These are phyloP conservation scores for Himalopsyche tibetana DNA, from an alignment of 2,888 invertebrate species.

Conservation along the genomic window DNA sequence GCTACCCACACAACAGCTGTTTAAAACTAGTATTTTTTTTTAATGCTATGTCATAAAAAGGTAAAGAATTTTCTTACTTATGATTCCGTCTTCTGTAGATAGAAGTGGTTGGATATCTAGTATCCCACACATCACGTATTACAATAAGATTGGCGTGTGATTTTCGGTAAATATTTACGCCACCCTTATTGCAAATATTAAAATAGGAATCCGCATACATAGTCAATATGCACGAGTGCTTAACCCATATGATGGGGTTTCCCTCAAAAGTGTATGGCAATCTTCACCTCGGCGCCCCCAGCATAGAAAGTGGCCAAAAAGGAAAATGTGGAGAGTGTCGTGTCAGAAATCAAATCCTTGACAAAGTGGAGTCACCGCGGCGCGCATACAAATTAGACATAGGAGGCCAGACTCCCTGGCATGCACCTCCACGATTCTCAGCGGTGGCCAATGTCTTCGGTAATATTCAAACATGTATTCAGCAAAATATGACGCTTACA, in stretches of 20 bases:
- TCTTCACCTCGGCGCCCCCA: conserved; percentile 20
- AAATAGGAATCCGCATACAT: conserved; percentile 19
- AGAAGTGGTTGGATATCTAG: too few relatives aligned
- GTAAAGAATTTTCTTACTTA: too few relatives aligned
- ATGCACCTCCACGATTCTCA: neutral
- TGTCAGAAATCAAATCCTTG: conserved; percentile 54
- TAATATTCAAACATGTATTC: neutral
- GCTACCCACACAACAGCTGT: too few relatives aligned
- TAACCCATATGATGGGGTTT: conserved; percentile 12
- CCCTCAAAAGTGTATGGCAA: conserved; percentile 14
- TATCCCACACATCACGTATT: neutral
- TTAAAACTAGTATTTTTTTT: too few relatives aligned
- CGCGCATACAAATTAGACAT: conserved; percentile 53
- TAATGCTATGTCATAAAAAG: too few relatives aligned
- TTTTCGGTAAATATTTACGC: conserved; percentile 24
- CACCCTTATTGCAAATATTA: conserved; percentile 14
- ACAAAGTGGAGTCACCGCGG: conserved; percentile 55
- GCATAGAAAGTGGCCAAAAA: conserved; percentile 22
- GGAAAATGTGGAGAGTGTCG: conserved; percentile 18
- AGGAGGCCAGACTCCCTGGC: conserved; percentile 18
- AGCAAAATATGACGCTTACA: too few relatives aligned
- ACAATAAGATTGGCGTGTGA: conserved; percentile 13
- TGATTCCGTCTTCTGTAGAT: too few relatives aligned
- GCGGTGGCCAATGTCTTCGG: conserved; percentile 1
- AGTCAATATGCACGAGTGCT: conserved; percentile 31